Conservation (phyloP, 1,140 invertebrate species). For the Drosophila gunungcola region DNA sequence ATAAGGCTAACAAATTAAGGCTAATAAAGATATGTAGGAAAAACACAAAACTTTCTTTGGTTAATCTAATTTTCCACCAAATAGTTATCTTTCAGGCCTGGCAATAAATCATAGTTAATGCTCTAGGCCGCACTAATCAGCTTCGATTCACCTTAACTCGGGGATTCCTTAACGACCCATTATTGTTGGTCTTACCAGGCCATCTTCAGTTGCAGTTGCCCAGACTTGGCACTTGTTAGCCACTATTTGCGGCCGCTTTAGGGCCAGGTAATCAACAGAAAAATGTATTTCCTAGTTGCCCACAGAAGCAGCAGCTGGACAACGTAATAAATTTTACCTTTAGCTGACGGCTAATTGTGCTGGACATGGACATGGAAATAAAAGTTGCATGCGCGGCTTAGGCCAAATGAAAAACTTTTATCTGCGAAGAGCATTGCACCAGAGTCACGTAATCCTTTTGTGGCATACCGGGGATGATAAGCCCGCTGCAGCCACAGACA, state of each 20-base stretch:
- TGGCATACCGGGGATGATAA: constrained; percentile 48
- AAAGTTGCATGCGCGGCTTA: constrained; percentile 50
- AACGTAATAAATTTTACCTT: constrained; percentile 76
- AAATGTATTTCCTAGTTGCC: constrained; percentile 38
- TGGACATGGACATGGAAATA: constrained; percentile 48
- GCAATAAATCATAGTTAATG: constrained; percentile 40
- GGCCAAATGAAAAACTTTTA: constrained; percentile 52
- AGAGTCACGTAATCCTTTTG: constrained; percentile 49
- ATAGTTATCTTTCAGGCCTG: neutral
- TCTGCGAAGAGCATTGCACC: constrained; percentile 19
- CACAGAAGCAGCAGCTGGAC: constrained; percentile 36
- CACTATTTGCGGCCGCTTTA: constrained; percentile 23
- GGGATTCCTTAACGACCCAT: constrained; percentile 25
- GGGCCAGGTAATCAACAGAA: constrained; percentile 30
- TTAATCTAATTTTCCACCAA: constrained; percentile 8
- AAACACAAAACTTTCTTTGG: neutral
- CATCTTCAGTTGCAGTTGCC: constrained; percentile 22
- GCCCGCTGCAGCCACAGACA: constrained; percentile 6
- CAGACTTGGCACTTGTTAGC: constrained; percentile 31
- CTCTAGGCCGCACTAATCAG: constrained; percentile 22
- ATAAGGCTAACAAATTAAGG: neutral
- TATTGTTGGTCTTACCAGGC: constrained; percentile 11
- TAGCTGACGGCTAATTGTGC: constrained; percentile 68
- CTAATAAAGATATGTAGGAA: no score
- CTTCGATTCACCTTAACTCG: constrained; percentile 28